These are phyloP conservation scores for Coptodon rendalli DNA, from an alignment of 2,113 vertebrate genomes.

Conservation along the genomic window DNA sequence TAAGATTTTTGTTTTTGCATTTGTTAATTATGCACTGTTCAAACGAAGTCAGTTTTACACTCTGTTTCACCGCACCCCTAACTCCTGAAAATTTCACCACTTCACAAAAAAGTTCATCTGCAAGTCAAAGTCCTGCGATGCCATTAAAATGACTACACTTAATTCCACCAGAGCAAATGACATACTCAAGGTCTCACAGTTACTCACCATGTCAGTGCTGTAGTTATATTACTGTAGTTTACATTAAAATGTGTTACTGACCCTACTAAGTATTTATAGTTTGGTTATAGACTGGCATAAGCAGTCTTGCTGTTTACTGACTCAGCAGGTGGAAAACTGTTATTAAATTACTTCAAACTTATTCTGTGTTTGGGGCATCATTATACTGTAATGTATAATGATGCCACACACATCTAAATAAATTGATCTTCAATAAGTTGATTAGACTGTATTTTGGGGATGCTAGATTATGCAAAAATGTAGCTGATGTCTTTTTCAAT, in stretches of 20 bases:
- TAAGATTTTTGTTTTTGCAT: slow-evolving; percentile 49
- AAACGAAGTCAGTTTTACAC: not conserved
- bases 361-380: not conserved
- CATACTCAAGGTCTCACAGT: not conserved
- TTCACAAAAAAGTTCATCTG: not conserved
- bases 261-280: not conserved
- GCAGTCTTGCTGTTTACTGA: not conserved
- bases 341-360: not conserved
- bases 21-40: not conserved
- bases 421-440: not conserved
- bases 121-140: not conserved
- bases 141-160: not conserved
- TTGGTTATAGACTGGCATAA: not conserved
- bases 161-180: not conserved
- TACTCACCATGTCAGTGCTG: not conserved
- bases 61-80: not conserved
- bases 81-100: not conserved
- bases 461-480: not conserved
- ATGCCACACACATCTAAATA: not conserved
- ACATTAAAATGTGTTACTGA: not conserved
- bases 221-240: not conserved
- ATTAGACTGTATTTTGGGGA: not conserved
- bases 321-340: not conserved
- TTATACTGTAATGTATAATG: not conserved
- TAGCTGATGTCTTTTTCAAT: not conserved